Conservation (phyloP, 2,888 invertebrate species). For the Eupithecia subfuscata region DNA sequence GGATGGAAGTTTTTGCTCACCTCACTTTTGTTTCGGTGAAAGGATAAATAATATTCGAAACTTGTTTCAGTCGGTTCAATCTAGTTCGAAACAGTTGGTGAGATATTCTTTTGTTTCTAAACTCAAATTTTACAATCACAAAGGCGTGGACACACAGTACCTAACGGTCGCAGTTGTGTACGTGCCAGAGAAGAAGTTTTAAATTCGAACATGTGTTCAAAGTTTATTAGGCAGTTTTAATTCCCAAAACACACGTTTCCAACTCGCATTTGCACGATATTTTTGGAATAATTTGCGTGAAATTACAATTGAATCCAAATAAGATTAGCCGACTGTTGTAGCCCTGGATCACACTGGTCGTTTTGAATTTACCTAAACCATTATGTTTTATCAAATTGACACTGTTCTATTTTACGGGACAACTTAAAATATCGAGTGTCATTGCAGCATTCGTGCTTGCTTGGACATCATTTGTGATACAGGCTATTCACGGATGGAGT, state of each 20-base stretch:
- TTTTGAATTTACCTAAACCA: background rate
- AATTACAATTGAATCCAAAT: slow-evolving; percentile 35
- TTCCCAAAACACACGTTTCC: slow-evolving; percentile 17
- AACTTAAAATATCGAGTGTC: background rate
- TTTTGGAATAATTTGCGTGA: slow-evolving; percentile 25
- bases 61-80: slow-evolving; percentile 65
- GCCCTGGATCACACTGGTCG: background rate
- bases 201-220: slow-evolving; percentile 12
- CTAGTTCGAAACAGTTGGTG: slow-evolving; percentile 61
- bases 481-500: background rate
- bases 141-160: background rate
- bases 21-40: slow-evolving; percentile 68
- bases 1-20: slow-evolving; percentile 62
- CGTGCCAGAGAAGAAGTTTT: slow-evolving; percentile 4
- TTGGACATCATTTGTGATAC: background rate
- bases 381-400: no score
- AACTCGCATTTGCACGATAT: slow-evolving; percentile 15
- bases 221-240: slow-evolving; percentile 14
- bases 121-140: background rate
- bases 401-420: background rate
- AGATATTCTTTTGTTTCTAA: slow-evolving; percentile 50
- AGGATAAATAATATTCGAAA: slow-evolving; percentile 72
- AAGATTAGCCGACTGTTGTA: slow-evolving; percentile 31
- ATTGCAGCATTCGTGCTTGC: background rate
- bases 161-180: background rate